Percentiles rank a stretch among this genome's conserved stretches.
Evolutionary conservation across 2,113 vertebrate genomes (phyloP).

Genomic region (Lagopus leucura): DNA sequence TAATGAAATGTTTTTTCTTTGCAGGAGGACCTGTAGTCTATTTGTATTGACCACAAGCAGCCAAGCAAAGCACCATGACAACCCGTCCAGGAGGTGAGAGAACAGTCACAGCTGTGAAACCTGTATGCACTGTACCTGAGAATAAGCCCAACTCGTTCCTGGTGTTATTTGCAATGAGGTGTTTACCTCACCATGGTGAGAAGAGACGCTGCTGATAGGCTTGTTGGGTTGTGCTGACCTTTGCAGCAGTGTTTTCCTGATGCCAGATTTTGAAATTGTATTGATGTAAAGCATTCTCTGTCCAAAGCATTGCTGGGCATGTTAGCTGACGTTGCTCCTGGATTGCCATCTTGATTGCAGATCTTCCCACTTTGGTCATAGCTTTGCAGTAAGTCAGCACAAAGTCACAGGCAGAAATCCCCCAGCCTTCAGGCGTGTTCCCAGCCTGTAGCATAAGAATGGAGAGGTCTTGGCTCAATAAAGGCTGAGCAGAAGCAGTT

Average conservation of each 20-base stretch:
- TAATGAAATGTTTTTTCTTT: not conserved
- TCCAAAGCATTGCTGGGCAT: fast-evolving
- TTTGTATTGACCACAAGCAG: not conserved
- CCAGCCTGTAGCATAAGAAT: not conserved
- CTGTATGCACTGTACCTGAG: not conserved
- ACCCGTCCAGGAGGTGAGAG: conserved; percentile 47
- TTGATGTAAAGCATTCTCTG: not conserved
- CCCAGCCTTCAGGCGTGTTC: not conserved
- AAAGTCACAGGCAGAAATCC: not conserved
- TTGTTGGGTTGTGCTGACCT: not conserved
- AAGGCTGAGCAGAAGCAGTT: not conserved
- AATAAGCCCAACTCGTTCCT: not conserved
- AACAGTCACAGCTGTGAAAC: not conserved
- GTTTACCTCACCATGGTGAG: not conserved
- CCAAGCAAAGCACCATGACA: conserved; percentile 33
- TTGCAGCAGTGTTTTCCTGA: not conserved
- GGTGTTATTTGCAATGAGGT: not conserved
- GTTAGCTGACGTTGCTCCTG: fast-evolving
- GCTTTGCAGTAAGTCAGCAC: not conserved
- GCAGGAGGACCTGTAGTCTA: not conserved
- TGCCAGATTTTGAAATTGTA: not conserved
- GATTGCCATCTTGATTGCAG: not conserved
- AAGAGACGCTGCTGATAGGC: not conserved
- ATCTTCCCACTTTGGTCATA: not conserved
- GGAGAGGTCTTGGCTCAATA: not conserved